Evolutionary conservation across 2,113 vertebrate species (phyloP).

Genomic region (Gadus macrocephalus): DNA sequence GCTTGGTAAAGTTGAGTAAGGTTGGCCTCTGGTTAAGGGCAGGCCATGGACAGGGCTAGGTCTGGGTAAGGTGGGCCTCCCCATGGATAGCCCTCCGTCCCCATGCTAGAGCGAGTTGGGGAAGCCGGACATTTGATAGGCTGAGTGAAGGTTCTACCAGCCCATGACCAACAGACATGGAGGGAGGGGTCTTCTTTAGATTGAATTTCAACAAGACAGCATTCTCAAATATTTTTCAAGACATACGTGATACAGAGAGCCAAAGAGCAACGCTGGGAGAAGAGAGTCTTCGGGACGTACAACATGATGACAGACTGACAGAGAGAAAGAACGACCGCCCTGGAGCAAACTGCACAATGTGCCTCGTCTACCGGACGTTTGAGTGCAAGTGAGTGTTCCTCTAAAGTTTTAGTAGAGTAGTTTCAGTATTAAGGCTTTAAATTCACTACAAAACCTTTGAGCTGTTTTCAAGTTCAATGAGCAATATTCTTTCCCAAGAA

Average conservation of each 20-base stretch:
- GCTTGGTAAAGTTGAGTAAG: background rate
- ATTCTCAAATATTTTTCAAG: conserved; percentile 62
- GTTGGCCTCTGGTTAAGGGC: background rate
- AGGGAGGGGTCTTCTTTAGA: conserved; percentile 45
- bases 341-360: conserved; percentile 29
- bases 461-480: too few species aligned
- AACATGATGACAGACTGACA: conserved; percentile 40
- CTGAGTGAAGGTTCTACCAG: conserved; percentile 58
- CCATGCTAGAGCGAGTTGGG: background rate
- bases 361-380: conserved; percentile 17
- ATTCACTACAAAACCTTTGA: too few species aligned
- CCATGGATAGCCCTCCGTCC: too few species aligned
- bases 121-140: conserved; percentile 57
- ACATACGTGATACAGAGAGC: conserved; percentile 47
- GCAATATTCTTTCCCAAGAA: too few species aligned
- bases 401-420: too few species aligned
- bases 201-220: conserved; percentile 79
- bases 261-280: conserved; percentile 23
- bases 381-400: too few species aligned
- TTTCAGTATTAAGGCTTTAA: too few species aligned
- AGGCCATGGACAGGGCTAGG: too few species aligned
- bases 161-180: conserved; percentile 50
- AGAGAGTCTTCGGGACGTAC: conserved; percentile 16
- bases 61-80: too few species aligned
- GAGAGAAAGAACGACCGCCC: background rate